A percentile compares a stretch with the other conserved stretches of the same genome.
phyloP scores from a whole-genome alignment of 2,888 invertebrate species.

The Orgyia antiqua region DNA sequence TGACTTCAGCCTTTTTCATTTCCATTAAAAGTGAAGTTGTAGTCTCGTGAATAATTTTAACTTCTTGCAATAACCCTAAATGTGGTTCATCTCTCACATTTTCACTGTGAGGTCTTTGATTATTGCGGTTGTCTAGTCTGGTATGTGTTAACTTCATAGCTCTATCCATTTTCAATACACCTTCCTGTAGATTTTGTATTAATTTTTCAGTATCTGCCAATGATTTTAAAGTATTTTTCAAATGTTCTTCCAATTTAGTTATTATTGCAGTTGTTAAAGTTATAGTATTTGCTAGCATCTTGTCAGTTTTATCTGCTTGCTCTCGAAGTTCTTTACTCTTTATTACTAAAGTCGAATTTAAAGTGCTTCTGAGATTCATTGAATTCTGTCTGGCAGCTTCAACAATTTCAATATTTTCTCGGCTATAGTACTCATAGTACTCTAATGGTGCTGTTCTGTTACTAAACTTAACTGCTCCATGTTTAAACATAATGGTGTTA shows the following conservation, averaged over 20 bases:
- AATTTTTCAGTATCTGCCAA: slow-evolving; percentile 87
- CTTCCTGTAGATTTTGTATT: slow-evolving; percentile 82
- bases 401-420: slow-evolving; percentile 85
- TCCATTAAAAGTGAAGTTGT: slow-evolving; percentile 82
- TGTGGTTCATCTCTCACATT: slow-evolving; percentile 90
- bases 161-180: slow-evolving; percentile 85
- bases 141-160: slow-evolving; percentile 94
- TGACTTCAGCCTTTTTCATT: slow-evolving; percentile 80
- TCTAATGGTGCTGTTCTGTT: slow-evolving; percentile 82
- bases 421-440: slow-evolving; percentile 90
- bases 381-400: slow-evolving; percentile 88
- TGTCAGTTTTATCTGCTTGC: slow-evolving; percentile 89
- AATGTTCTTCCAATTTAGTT: slow-evolving; percentile 82
- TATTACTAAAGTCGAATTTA: slow-evolving; percentile 85
- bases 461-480: slow-evolving; percentile 88
- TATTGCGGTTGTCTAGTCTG: slow-evolving; percentile 85
- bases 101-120: slow-evolving; percentile 87
- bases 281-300: slow-evolving; percentile 84
- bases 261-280: slow-evolving; percentile 86
- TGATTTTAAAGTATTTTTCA: slow-evolving; percentile 84
- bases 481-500: slow-evolving; percentile 84
- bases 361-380: slow-evolving; percentile 81
- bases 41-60: slow-evolving; percentile 83
- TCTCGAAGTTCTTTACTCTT: slow-evolving; percentile 87
- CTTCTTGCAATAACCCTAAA: slow-evolving; percentile 85